These are phyloP conservation scores for Sclerurus mexicanus DNA, from an alignment of 2,113 vertebrate genomes.

Conservation along the genomic window DNA sequence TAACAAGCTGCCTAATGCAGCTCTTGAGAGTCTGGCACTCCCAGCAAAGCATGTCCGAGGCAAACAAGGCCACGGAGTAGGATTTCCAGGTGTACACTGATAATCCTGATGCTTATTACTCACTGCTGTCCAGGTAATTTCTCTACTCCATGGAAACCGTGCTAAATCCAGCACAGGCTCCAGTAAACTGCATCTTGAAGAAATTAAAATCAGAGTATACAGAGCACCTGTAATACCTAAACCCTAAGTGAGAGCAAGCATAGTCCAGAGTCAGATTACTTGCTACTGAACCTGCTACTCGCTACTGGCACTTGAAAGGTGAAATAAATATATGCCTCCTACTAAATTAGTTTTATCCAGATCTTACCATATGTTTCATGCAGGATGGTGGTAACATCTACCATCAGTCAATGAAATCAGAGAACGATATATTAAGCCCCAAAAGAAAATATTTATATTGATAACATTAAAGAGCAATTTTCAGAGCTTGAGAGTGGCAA, in stretches of 20 bases:
- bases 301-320: background rate
- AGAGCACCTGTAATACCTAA: background rate
- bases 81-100: background rate
- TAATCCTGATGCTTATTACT: background rate
- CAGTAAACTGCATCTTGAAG: background rate
- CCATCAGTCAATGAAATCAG: background rate
- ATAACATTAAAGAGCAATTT: background rate
- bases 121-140: background rate
- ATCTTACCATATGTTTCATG: background rate
- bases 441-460: background rate
- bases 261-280: background rate
- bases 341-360: background rate
- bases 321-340: background rate
- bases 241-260: background rate
- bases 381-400: background rate
- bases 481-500: background rate
- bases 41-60: background rate
- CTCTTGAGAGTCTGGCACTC: background rate
- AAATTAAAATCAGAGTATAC: background rate
- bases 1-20: background rate
- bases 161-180: background rate
- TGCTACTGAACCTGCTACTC: background rate
- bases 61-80: rapidly evolving
- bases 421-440: background rate
- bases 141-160: background rate